These are phyloP conservation scores for Allophyes oxyacanthae DNA, from an alignment of 2,888 invertebrate species.

Conservation along the genomic window DNA sequence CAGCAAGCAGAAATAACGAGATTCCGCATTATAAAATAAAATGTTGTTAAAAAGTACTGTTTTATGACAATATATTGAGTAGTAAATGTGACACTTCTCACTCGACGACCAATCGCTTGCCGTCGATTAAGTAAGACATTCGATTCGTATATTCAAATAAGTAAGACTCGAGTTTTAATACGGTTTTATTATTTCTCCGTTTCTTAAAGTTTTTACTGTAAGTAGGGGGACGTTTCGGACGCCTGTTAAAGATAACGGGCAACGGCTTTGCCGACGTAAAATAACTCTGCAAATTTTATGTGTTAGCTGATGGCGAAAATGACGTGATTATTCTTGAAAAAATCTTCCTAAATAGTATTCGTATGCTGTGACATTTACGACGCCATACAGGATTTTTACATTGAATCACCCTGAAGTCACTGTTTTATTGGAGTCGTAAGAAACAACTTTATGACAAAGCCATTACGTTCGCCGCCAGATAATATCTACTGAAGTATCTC, in stretches of 20 bases:
- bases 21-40: constrained; percentile 63
- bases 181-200: constrained; percentile 65
- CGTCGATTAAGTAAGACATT: constrained; percentile 74
- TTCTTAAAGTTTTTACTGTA: constrained; percentile 62
- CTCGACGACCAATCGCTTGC: constrained; percentile 71
- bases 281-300: constrained; percentile 63
- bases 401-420: constrained; percentile 47
- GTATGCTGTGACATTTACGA: constrained; percentile 33
- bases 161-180: constrained; percentile 64
- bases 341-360: constrained; percentile 39
- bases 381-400: constrained; percentile 41
- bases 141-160: constrained; percentile 74
- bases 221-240: constrained; percentile 55
- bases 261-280: constrained; percentile 63
- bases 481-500: constrained; percentile 38
- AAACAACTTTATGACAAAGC: constrained; percentile 50
- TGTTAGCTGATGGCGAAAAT: constrained; percentile 50
- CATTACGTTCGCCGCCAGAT: constrained; percentile 43
- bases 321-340: constrained; percentile 42
- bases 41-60: constrained; percentile 69
- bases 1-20: constrained; percentile 58
- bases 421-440: constrained; percentile 55
- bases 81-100: constrained; percentile 76
- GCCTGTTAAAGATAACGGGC: constrained; percentile 67
- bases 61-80: constrained; percentile 75